Percentiles rank a stretch among this genome's conserved stretches.
Evolutionary conservation across 2,113 vertebrate genomes (phyloP).

Genomic region (Hyaena hyaena): DNA sequence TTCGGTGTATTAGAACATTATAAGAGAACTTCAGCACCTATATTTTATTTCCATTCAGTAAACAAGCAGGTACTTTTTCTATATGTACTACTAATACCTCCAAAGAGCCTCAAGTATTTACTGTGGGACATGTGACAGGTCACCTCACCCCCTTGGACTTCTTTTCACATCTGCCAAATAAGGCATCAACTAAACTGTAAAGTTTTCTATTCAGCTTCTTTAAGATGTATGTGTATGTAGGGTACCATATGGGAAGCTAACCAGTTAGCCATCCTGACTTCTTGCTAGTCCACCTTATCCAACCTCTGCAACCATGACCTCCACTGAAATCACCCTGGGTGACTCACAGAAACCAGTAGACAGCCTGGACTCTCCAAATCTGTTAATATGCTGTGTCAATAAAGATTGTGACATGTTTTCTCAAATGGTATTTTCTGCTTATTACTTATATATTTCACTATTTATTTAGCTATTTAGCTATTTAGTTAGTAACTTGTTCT

Average conservation of each 20-base stretch:
- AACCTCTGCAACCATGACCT: background rate
- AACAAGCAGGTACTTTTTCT: conserved; percentile 82
- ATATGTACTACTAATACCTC: conserved; percentile 83
- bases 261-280: conserved; percentile 89
- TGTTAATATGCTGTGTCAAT: background rate
- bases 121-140: background rate
- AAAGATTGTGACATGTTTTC: background rate
- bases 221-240: conserved; percentile 82
- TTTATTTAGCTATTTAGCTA: background rate
- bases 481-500: background rate
- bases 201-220: conserved; percentile 90
- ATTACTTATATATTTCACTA: background rate
- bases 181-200: conserved; percentile 44
- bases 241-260: conserved; percentile 91
- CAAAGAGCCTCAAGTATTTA: background rate
- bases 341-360: background rate
- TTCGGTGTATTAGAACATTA: background rate
- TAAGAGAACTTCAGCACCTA: conserved; percentile 86
- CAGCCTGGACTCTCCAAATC: background rate
- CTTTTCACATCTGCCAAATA: background rate
- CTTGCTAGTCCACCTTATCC: accelerated
- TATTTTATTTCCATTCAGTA: conserved; percentile 85
- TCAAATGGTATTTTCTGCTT: background rate
- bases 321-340: accelerated
- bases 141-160: background rate